A percentile compares a stretch with the other conserved stretches of the same genome.
Conservation (phyloP, 2,888 invertebrate genomes). For the Pyrochroa serraticornis region DNA sequence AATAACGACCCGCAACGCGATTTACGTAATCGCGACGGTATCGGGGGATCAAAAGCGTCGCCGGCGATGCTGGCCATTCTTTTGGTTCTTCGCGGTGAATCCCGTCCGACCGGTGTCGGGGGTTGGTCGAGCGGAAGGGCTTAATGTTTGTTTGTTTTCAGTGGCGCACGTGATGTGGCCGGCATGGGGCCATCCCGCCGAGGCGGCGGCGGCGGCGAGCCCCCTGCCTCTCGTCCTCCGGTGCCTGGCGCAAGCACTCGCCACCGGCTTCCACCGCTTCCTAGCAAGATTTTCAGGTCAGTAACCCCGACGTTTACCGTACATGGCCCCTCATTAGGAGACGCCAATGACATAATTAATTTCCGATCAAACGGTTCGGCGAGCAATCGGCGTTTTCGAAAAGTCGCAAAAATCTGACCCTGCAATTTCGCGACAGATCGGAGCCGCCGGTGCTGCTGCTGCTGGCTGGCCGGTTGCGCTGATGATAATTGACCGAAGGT, state of each 20-base stretch:
- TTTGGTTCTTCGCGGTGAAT: not conserved
- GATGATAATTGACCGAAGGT: no score
- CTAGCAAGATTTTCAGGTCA: conserved; percentile 68
- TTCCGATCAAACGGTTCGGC: not conserved
- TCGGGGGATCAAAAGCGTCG: no score
- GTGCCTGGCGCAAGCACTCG: conserved; percentile 57
- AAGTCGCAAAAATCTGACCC: not conserved
- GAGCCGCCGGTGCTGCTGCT: no score
- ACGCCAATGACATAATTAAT: no score
- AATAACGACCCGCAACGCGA: no score
- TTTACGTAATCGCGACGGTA: no score
- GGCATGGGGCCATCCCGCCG: conserved; percentile 53
- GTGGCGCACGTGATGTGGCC: conserved; percentile 62
- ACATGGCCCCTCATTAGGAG: not conserved
- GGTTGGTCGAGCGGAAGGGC: not conserved
- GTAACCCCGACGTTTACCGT: conserved; percentile 43
- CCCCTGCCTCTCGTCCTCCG: conserved; percentile 53
- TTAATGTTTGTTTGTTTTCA: conserved; percentile 48
- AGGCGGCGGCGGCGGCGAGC: conserved; percentile 47
- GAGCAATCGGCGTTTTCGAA: not conserved
- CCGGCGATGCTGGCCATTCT: not conserved
- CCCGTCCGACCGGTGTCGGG: not conserved
- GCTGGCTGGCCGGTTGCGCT: no score
- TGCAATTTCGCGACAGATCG: no score
- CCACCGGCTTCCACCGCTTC: conserved; percentile 61